phyloP scores from a whole-genome alignment of 2,888 invertebrate genomes.

The Philhelius pedissequus region DNA sequence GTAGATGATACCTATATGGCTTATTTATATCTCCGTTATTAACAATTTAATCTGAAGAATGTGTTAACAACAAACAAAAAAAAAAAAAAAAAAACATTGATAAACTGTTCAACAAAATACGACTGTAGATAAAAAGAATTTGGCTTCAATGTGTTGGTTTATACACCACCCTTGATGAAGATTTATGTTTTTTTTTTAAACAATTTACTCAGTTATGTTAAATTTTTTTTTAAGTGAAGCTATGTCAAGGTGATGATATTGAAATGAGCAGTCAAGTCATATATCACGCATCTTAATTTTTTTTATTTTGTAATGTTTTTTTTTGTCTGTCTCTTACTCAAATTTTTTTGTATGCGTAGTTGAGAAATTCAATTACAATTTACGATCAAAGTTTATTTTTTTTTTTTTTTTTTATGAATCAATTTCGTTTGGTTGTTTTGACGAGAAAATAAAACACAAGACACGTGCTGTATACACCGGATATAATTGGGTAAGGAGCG shows the following conservation, averaged over 20 bases:
- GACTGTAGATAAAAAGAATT: background rate
- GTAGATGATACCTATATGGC: background rate
- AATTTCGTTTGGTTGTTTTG: background rate
- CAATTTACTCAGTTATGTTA: constrained; percentile 19
- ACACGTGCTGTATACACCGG: too few relatives aligned
- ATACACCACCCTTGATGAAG: background rate
- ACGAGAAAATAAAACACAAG: background rate
- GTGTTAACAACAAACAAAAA: too few relatives aligned
- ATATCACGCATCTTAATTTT: constrained; percentile 10
- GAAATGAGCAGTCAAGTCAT: constrained; percentile 20
- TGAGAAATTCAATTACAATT: constrained; percentile 18
- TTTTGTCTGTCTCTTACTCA: background rate
- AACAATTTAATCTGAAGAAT: constrained; percentile 9
- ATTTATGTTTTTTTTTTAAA: constrained; percentile 48
- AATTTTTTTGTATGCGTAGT: background rate
- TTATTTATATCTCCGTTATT: background rate
- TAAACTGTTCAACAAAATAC: constrained; percentile 2
- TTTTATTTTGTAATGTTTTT: background rate
- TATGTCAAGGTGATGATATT: constrained; percentile 64
- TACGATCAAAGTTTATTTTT: background rate
- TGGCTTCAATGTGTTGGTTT: background rate
- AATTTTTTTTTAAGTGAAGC: constrained; percentile 23
- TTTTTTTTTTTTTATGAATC: background rate
- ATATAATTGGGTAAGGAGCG: too few relatives aligned
- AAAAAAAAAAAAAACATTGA: background rate